These are phyloP conservation scores for Dicentrarchus labrax DNA, from an alignment of 2,113 vertebrate genomes.

Conservation along the genomic window DNA sequence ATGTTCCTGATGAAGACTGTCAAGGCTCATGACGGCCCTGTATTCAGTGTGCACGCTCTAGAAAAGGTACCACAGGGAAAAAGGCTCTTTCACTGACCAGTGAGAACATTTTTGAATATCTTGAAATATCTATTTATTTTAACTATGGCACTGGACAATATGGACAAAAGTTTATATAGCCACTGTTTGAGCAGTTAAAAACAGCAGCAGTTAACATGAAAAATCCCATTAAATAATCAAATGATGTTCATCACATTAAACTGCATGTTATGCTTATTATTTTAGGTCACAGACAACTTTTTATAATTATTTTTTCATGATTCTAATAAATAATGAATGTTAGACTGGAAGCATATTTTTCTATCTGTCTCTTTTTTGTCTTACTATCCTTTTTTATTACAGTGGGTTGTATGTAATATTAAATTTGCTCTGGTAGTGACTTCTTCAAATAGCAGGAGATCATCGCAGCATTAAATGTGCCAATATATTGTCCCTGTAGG, in stretches of 20 bases:
- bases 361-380: neutral
- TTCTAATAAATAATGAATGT: neutral
- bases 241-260: neutral
- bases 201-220: neutral
- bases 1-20: conserved; percentile 97
- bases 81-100: neutral
- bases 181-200: neutral
- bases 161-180: neutral
- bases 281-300: neutral
- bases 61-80: conserved; percentile 90
- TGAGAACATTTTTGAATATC: neutral
- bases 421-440: neutral
- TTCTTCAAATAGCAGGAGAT: conserved; percentile 9
- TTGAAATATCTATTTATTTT: neutral
- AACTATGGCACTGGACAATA: neutral
- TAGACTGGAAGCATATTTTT: neutral
- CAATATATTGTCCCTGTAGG: conserved; percentile 79
- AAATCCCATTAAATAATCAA: neutral
- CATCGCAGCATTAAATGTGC: conserved; percentile 24
- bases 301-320: neutral
- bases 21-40: conserved; percentile 97
- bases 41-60: conserved; percentile 97
- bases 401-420: neutral
- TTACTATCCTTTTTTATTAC: neutral
- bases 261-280: neutral